Evolutionary conservation across 64 coral and sea anemone genomes (phyloP).

Genomic region (Stichodactyla mertensii): DNA sequence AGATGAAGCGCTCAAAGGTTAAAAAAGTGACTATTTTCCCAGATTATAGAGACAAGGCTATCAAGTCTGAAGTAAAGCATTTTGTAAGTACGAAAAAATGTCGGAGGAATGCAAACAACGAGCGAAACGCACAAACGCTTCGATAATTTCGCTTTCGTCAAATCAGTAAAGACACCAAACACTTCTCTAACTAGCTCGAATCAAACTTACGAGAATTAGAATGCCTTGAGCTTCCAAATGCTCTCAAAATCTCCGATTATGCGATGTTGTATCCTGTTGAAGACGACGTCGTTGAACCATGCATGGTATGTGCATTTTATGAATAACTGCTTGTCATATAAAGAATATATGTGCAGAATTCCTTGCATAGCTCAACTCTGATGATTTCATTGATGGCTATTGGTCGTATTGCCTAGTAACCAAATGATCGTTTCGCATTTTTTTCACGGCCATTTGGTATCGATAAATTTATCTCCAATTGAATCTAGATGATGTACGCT

Average conservation of each 20-base stretch:
- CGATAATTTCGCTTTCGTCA: background rate
- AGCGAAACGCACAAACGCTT: conserved; percentile 15
- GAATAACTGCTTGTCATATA: conserved; percentile 12
- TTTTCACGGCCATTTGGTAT: background rate
- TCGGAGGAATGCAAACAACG: conserved; percentile 12
- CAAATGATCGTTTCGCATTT: background rate
- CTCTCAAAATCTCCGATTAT: background rate
- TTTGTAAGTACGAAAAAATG: conserved; percentile 18
- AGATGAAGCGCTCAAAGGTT: background rate
- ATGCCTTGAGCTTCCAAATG: background rate
- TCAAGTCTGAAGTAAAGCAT: background rate
- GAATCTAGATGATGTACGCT: conserved; percentile 2
- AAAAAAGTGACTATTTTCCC: background rate
- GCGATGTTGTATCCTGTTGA: background rate
- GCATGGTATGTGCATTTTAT: conserved; percentile 28
- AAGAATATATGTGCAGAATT: conserved; percentile 33
- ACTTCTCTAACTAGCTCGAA: background rate
- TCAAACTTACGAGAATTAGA: background rate
- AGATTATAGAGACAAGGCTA: background rate
- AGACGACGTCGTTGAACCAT: background rate
- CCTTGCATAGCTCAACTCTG: conserved; percentile 50
- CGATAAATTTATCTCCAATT: background rate
- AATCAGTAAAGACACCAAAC: background rate
- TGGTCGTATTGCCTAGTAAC: conserved; percentile 17
- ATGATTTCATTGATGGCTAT: conserved; percentile 10